A percentile compares a stretch with the other conserved stretches of the same genome.
phyloP scores from a whole-genome alignment of 2,113 vertebrate genomes.

The Cacatua alba region DNA sequence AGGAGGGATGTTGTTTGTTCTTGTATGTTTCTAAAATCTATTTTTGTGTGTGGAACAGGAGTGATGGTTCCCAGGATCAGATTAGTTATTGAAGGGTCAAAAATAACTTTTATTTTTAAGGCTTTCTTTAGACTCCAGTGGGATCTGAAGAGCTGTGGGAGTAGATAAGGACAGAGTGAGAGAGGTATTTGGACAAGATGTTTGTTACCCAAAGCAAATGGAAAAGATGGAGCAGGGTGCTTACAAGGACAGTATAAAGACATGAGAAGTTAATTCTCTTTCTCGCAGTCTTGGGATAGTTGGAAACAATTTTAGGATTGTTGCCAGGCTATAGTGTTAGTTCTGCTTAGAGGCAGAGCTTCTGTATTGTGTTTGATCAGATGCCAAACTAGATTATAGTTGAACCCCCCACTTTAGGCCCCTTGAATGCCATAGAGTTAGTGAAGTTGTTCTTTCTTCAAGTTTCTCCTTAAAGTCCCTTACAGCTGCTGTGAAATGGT shows the following conservation, averaged over 20 bases:
- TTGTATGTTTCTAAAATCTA: slow-evolving; percentile 17
- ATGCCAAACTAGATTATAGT: neutral
- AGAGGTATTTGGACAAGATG: neutral
- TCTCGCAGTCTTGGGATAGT: neutral
- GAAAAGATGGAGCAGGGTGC: neutral
- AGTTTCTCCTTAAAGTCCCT: neutral
- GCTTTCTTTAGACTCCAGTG: slow-evolving; percentile 40
- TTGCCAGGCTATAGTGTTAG: neutral
- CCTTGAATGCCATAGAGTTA: neutral
- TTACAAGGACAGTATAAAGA: neutral
- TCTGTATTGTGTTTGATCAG: neutral
- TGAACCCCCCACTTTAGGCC: neutral
- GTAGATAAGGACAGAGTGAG: slow-evolving; percentile 7
- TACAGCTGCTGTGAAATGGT: neutral
- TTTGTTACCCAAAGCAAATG: neutral
- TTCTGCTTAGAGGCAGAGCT: neutral
- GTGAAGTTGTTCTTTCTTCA: neutral
- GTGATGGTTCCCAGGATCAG: slow-evolving; percentile 60
- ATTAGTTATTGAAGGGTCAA: slow-evolving; percentile 51
- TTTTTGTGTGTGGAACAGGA: slow-evolving; percentile 35
- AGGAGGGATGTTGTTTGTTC: slow-evolving; percentile 26
- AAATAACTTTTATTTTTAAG: slow-evolving; percentile 62
- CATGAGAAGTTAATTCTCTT: neutral
- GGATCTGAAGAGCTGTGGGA: slow-evolving; percentile 30
- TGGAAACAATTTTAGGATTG: neutral